Evolutionary conservation across 1,140 invertebrate genomes (phyloP).

Genomic region (Drosophila biarmipes): DNA sequence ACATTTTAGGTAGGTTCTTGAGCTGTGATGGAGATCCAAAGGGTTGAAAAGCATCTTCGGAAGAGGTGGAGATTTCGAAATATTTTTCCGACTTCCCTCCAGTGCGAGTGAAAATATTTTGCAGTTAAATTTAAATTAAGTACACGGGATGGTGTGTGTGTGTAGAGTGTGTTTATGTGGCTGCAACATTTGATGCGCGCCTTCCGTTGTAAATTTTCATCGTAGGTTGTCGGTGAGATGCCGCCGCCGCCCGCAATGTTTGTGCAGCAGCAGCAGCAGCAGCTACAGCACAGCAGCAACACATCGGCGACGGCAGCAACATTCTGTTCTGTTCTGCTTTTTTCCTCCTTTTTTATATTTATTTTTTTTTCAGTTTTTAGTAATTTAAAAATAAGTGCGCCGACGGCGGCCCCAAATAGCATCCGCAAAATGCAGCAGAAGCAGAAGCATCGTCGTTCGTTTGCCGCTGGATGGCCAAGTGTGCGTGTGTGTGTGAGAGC

Average conservation of each 20-base stretch:
- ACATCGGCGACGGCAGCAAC: constrained; percentile 34
- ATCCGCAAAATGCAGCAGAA: constrained; percentile 76
- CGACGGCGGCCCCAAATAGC: constrained; percentile 80
- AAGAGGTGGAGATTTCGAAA: constrained; percentile 15
- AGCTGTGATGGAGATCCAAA: background rate
- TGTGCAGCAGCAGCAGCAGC: constrained; percentile 45
- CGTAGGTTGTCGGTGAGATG: constrained; percentile 45
- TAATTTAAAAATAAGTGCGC: constrained; percentile 83
- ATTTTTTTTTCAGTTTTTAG: constrained; percentile 65
- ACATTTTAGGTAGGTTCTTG: background rate
- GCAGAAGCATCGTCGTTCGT: constrained; percentile 31
- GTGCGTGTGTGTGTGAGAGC: background rate
- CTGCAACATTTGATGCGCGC: constrained; percentile 77
- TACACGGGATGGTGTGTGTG: constrained; percentile 27
- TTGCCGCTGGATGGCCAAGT: constrained; percentile 39
- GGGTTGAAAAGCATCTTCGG: no score
- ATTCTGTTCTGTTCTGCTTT: constrained; percentile 27
- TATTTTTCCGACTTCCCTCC: constrained; percentile 54
- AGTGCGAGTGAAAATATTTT: constrained; percentile 76
- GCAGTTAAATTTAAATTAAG: constrained; percentile 83
- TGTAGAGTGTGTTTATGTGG: constrained; percentile 54
- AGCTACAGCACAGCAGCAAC: constrained; percentile 8
- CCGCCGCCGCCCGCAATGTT: constrained; percentile 62
- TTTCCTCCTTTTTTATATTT: constrained; percentile 50
- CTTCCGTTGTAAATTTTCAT: constrained; percentile 65